Evolutionary conservation across 1,140 invertebrate genomes (phyloP).

Genomic region (Anadara kagoshimensis): DNA sequence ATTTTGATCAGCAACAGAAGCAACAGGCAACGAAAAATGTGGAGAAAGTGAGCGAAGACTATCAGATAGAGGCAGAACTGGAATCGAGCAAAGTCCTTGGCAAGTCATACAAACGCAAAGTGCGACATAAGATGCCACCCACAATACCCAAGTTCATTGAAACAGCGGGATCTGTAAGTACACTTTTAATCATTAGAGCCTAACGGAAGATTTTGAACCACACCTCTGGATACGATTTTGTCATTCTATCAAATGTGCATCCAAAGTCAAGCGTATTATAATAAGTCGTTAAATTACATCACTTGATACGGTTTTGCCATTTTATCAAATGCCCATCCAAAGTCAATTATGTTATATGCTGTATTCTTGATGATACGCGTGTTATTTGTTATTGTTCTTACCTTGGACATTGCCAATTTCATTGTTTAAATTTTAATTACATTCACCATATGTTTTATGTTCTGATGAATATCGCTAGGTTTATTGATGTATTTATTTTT

Average conservation of each 20-base stretch:
- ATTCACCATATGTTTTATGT: no score
- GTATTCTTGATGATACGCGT: neutral
- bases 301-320: neutral
- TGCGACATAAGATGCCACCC: slow-evolving; percentile 48
- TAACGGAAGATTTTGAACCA: neutral
- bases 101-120: slow-evolving; percentile 52
- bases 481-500: no score
- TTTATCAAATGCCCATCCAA: neutral
- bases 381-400: neutral
- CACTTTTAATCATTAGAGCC: neutral
- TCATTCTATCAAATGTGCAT: neutral
- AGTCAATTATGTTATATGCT: neutral
- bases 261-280: neutral
- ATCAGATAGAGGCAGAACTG: slow-evolving; percentile 1
- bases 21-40: slow-evolving; percentile 18
- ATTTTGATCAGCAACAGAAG: slow-evolving; percentile 21
- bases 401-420: neutral
- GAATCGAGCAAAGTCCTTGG: slow-evolving; percentile 51
- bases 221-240: neutral
- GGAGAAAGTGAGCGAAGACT: slow-evolving; percentile 14
- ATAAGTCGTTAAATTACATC: neutral
- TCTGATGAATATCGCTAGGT: no score
- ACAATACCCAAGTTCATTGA: slow-evolving; percentile 49
- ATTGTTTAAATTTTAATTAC: no score
- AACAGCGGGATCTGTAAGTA: slow-evolving; percentile 47